Evolutionary conservation across 2,888 invertebrate species (phyloP).

Genomic region (Drosophila emarginata): DNA sequence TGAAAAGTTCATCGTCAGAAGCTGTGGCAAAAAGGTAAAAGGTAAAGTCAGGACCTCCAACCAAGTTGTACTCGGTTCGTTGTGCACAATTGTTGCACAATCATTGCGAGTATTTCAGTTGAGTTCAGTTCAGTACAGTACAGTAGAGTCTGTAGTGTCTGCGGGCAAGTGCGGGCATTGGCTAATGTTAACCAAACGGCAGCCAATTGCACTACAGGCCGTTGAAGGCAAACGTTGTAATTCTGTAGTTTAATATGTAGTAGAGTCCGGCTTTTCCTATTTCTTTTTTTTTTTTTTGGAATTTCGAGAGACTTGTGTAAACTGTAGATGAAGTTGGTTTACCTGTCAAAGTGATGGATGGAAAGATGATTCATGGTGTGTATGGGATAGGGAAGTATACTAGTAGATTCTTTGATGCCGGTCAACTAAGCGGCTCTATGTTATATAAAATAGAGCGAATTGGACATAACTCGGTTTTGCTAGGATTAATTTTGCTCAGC

Average conservation of each 20-base stretch:
- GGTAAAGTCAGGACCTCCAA: constrained; percentile 39
- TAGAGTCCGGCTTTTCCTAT: background rate
- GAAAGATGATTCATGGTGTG: background rate
- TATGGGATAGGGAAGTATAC: background rate
- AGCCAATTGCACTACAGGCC: background rate
- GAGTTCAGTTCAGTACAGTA: constrained; percentile 1
- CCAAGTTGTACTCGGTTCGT: constrained; percentile 26
- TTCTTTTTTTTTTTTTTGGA: background rate
- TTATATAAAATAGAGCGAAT: background rate
- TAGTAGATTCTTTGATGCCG: background rate
- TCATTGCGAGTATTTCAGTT: constrained; percentile 31
- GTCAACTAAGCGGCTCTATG: background rate
- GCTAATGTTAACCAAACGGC: constrained; percentile 29
- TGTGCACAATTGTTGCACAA: constrained; percentile 56
- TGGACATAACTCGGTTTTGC: background rate
- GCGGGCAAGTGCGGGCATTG: constrained; percentile 5
- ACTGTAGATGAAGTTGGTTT: background rate
- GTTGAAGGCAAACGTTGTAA: constrained; percentile 23
- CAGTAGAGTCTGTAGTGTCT: background rate
- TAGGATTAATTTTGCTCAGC: background rate
- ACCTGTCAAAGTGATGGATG: constrained; percentile 5
- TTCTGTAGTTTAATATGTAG: constrained; percentile 40
- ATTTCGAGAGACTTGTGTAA: background rate
- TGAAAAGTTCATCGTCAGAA: constrained; percentile 4
- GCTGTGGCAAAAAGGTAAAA: constrained; percentile 28